These are phyloP conservation scores for Philotrypesis tridentata DNA, from an alignment of 1,140 invertebrate genomes.

Conservation along the genomic window DNA sequence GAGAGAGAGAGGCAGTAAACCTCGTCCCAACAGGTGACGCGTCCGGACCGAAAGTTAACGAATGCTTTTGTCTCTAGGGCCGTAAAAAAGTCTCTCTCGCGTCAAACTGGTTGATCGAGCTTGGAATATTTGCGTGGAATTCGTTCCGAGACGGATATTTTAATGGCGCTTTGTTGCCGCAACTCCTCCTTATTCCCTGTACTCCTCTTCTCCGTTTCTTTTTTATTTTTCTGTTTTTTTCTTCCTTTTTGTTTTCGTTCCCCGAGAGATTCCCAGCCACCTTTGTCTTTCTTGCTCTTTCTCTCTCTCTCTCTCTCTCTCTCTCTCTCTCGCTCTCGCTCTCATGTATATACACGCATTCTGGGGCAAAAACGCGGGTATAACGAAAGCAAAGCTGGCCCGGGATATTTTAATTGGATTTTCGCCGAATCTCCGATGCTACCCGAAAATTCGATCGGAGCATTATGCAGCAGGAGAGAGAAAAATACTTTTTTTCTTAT, in stretches of 20 bases:
- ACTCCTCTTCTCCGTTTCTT: slow-evolving; percentile 39
- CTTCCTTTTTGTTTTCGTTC: neutral
- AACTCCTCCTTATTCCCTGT: slow-evolving; percentile 32
- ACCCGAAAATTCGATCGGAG: neutral
- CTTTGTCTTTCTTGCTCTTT: no score
- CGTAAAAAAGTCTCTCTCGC: slow-evolving; percentile 29
- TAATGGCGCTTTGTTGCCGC: slow-evolving; percentile 69
- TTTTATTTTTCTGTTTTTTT: no score
- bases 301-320: no score
- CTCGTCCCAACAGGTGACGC: no score
- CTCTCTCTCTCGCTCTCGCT: slow-evolving; percentile 49
- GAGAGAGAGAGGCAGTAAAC: no score
- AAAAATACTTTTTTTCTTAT: neutral
- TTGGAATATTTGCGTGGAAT: slow-evolving; percentile 7
- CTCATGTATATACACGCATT: slow-evolving; percentile 40
- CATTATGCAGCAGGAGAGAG: neutral
- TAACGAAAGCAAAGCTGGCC: slow-evolving; percentile 42
- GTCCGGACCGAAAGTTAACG: neutral
- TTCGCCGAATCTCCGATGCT: slow-evolving; percentile 65
- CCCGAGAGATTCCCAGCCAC: slow-evolving; percentile 37
- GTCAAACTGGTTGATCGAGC: slow-evolving; percentile 46
- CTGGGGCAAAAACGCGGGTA: neutral
- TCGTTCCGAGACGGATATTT: slow-evolving; percentile 62
- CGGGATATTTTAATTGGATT: slow-evolving; percentile 74
- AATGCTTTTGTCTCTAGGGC: neutral